Evolutionary conservation across 1,140 invertebrate genomes (phyloP), one percentile per base, ranked within the genome.

Genomic region (Pygmarrhopalites habei): DNA sequence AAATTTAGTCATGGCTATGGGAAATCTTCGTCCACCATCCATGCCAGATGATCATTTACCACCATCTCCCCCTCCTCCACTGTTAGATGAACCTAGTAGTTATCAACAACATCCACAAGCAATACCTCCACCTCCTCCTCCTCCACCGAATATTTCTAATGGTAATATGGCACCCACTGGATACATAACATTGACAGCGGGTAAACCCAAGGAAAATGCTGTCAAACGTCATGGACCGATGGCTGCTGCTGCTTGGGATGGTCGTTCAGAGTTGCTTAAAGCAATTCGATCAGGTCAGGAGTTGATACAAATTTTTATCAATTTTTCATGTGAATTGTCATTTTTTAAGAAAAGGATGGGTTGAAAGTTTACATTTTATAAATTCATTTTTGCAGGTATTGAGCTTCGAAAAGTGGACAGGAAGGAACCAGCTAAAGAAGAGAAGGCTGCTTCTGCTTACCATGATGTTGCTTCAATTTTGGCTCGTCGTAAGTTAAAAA

Each of bases 401-500:
- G 91, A 91, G 73, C 78, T 97, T 58, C 82, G 92, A 25, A 94
- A 95, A 76, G 92, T 95, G 21, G 92, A 96, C 74, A 86, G 59
- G 35, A 71, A 71, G 25, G 65, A 66, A 43, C 82, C 53, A 87
- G 88, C 72, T 82, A 89, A 73, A 85, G 85, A 86, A 41, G 87
- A 80, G 60, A 76, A 79, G 66, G 86, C 71, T 79, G 85, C 35
- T 73, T 74, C 41, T 86, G 89, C 64, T 85, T 85, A 2, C 79
- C 90, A 30, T 76, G 94, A 98, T 78, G 94, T 98, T 2, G 94
- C 94, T 15, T 93, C 91, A 12, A 95, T 97, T 69, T 55, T 55
- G 26, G 51, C 51, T 19, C 46, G 46, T 49, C 7, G 46, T n/a
- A n/a, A n/a, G n/a, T n/a, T n/a, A n/a, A n/a, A n/a, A n/a, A n/a